Percentiles rank a stretch among this genome's conserved stretches.
phyloP scores from a whole-genome alignment of 1,140 invertebrate genomes.

The Portunus trituberculatus region DNA sequence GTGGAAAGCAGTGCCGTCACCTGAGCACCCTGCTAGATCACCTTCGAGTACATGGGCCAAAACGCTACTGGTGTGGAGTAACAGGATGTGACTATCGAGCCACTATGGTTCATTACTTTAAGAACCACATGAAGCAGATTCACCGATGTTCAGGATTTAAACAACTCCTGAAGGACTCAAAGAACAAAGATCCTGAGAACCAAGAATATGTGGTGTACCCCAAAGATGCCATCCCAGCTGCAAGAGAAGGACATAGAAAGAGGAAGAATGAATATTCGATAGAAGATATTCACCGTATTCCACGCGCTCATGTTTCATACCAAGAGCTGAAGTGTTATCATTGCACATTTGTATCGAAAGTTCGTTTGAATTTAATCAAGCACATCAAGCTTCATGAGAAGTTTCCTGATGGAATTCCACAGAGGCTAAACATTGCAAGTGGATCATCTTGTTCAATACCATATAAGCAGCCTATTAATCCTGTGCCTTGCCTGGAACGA shows the following conservation, averaged over 20 bases:
- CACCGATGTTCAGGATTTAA: constrained; percentile 81
- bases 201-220: constrained; percentile 83
- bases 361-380: constrained; percentile 87
- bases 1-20: constrained; percentile 79
- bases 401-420: constrained; percentile 74
- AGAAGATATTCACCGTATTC: constrained; percentile 84
- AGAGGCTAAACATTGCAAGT: constrained; percentile 55
- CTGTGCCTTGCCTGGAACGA: constrained; percentile 88
- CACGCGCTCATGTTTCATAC: constrained; percentile 85
- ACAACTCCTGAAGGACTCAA: constrained; percentile 82
- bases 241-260: constrained; percentile 76
- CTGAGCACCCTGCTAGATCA: constrained; percentile 76
- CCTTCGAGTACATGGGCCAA: constrained; percentile 81
- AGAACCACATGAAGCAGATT: constrained; percentile 83
- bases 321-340: constrained; percentile 85
- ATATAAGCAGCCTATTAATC: constrained; percentile 84
- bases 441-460: constrained; percentile 69
- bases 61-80: constrained; percentile 82
- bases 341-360: constrained; percentile 87
- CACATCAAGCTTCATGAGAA: constrained; percentile 85
- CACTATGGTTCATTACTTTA: constrained; percentile 80
- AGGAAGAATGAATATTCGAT: constrained; percentile 82
- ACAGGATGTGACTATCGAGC: constrained; percentile 78
- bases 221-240: constrained; percentile 60
- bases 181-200: constrained; percentile 81